Evolutionary conservation across 2,888 invertebrate species (phyloP), one percentile per base, ranked within the genome.

Genomic region (Cremastinae sp.): DNA sequence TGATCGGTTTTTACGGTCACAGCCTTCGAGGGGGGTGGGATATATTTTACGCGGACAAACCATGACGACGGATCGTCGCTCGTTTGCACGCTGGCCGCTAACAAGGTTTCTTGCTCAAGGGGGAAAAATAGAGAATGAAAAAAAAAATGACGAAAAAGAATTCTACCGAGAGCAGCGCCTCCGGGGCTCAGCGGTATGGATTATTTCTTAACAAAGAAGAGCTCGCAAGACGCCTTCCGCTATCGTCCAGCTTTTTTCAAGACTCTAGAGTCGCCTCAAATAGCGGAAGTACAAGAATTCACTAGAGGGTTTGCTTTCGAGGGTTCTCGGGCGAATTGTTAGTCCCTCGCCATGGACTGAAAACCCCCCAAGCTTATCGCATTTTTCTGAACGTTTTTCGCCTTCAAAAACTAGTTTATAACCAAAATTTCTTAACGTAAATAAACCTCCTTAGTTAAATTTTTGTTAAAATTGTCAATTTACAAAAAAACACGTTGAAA

Each of bases 1-100:
- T 73, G 73, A 69, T 77, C 76, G 73, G 76, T 73, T 73, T 78
- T 74, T 77, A 51, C 72, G 81, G 83, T 86, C 87, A 86, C 86
- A 86, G 86, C 87, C 86, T 82, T 87, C 76, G 78, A 70, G 71
- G 74, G 76, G 69, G 51, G 64, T 62, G 49, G 58, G 75, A 53
- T 28, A 43, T 28, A 39, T 37, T 41, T 66, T 62, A 73, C 56
- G 72, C 68, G 64, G 71, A 51, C 62, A 65, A 55, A 43, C 53
- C 51, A 68, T 59, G 71, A 59, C 74, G 39, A 37, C 62, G 72
- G 53, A 10, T 51, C 56, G 58, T 55, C 65, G 51, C 43, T 35
- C 3, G 22, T 43, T 41, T 41, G 18, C 18, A 45, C 65, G 39
- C 16, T 28, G 7, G 18, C 55, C 51, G 62, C 58, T 64, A 53